Conservation (phyloP, 1,140 invertebrate genomes). For the Coenobita brevimanus region DNA sequence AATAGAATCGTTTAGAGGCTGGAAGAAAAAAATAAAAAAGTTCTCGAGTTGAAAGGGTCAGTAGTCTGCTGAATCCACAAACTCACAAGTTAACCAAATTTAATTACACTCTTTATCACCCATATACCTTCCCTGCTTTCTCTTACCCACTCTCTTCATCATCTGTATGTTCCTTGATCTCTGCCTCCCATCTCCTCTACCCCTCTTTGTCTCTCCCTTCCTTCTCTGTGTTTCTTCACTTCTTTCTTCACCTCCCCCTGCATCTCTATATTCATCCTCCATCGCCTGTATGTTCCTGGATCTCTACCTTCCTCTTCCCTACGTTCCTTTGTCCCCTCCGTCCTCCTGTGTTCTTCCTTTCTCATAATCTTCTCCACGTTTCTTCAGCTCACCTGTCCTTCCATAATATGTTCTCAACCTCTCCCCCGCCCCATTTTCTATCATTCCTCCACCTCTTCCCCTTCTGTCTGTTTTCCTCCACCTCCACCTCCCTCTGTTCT, state of each 20-base stretch:
- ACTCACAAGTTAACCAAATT: no score
- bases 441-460: neutral
- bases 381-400: neutral
- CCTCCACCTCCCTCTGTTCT: neutral
- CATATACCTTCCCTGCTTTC: no score
- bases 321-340: no score
- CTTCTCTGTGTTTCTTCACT: no score
- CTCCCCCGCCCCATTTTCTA: neutral
- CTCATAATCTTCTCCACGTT: neutral
- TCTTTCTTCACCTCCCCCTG: slow-evolving; percentile 1
- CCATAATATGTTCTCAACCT: neutral
- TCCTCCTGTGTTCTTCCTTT: neutral
- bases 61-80: no score
- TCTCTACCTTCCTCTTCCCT: neutral
- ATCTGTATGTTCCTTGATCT: neutral
- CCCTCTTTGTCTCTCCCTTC: neutral
- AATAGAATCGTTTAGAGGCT: no score
- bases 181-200: neutral
- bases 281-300: neutral
- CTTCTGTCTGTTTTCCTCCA: neutral
- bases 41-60: no score
- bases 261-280: neutral
- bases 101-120: no score
- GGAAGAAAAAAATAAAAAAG: no score
- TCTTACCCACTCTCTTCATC: no score